Evolutionary conservation across 2,797 vertebrate genomes (phyloP), one percentile per base, ranked within the genome.

Genomic region (Darevskia mixta): DNA sequence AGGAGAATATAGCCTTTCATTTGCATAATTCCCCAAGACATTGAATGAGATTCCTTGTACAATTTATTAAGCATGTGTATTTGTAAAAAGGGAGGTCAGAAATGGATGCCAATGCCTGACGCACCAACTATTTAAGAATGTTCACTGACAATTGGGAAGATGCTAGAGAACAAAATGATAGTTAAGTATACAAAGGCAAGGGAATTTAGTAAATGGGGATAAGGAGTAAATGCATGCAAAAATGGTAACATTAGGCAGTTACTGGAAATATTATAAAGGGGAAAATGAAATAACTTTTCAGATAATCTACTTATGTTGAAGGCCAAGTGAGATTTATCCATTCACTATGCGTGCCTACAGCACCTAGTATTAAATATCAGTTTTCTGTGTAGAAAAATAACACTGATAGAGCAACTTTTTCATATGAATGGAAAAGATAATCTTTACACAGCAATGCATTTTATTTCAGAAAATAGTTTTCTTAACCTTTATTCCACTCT

Each of bases 1-100:
- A 90, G 90, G 86, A 25, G 61, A 95, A 92, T 92, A 92, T 92
- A 87, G 84, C 73, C 81, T 89, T 84, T 92, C 64, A 94, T 93
- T 87, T 94, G 90, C 91, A 94, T 87, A 86, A 86, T 92, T 95
- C 86, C 86, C 77, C 89, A 85, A 82, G 82, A 93, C 76, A 79
- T 41, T 90, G 92, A 95, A 86, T 77, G 49, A 82, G 77, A 89
- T 23, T 95, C 92, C 92, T 92, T 86, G 89, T 71, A 67, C 88
- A 81, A 87, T 17, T 69, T 78, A 87, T 20, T 27, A 49, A 86
- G 79, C 15, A 75, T 20, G 41, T 77, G 35, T 3, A 1, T 0
- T 13, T 92, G 69, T 58, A 35, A 75, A 82, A 38, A 72, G 29
- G 6, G 35, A 81, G 87, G 77, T 32, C 61, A 71, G 38, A 71